phyloP scores from a whole-genome alignment of 2,113 vertebrate species.

The Amphiprion percula region DNA sequence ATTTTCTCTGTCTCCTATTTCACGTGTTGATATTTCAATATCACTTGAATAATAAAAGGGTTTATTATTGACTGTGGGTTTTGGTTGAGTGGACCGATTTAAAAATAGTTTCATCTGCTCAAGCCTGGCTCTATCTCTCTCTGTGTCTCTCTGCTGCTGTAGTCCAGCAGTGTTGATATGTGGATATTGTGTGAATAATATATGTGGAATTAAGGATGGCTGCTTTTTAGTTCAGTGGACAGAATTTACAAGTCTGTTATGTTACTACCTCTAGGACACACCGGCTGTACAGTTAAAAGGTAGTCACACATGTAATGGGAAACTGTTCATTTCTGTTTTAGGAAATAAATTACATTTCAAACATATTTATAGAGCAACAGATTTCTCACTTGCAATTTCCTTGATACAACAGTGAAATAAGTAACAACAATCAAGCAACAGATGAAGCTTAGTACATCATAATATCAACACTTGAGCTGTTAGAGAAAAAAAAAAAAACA shows the following conservation, averaged over 20 bases:
- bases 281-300: conserved; percentile 15
- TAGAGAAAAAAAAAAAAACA: neutral
- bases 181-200: conserved; percentile 58
- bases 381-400: neutral
- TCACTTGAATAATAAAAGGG: conserved; percentile 62
- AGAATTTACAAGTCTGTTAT: conserved; percentile 44
- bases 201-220: conserved; percentile 23
- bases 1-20: conserved; percentile 19
- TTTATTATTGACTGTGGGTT: conserved; percentile 71
- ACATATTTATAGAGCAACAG: neutral
- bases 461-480: neutral
- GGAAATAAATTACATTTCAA: neutral
- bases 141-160: conserved; percentile 9
- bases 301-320: conserved; percentile 6
- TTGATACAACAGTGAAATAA: neutral
- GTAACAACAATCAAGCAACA: neutral
- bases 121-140: conserved; percentile 5
- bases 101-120: conserved; percentile 63
- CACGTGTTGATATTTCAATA: conserved; percentile 67
- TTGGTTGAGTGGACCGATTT: conserved; percentile 62
- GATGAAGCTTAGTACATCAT: neutral
- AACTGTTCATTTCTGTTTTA: conserved; percentile 5
- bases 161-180: conserved; percentile 39
- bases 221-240: conserved; percentile 25
- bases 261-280: conserved; percentile 3